Evolutionary conservation across 1,140 invertebrate species (phyloP).

Genomic region (Melipona quadrifasciata): DNA sequence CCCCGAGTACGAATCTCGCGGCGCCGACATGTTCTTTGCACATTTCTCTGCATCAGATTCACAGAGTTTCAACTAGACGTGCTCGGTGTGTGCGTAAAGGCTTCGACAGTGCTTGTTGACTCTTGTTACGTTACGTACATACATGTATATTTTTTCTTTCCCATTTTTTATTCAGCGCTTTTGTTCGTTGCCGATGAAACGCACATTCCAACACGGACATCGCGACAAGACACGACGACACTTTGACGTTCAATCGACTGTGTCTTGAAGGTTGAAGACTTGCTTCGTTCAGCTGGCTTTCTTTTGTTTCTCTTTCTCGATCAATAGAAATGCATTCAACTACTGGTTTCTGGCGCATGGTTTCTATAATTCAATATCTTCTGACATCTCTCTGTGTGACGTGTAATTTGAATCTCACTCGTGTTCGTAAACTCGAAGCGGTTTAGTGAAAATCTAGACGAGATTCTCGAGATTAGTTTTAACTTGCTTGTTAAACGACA

Average conservation of each 20-base stretch:
- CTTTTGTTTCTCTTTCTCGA: neutral
- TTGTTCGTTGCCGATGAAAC: neutral
- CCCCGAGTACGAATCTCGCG: neutral
- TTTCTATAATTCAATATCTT: slow-evolving; percentile 12
- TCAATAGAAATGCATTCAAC: neutral
- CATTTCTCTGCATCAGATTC: slow-evolving; percentile 4
- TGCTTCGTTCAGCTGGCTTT: slow-evolving; percentile 9
- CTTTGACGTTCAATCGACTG: neutral
- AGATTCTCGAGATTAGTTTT: neutral
- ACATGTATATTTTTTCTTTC: neutral
- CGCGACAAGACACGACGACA: neutral
- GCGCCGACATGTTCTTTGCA: slow-evolving; percentile 26
- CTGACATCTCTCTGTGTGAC: neutral
- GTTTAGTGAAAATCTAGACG: neutral
- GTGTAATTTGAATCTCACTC: neutral
- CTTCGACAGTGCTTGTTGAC: slow-evolving; percentile 25
- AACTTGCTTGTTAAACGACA: neutral
- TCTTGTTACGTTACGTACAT: neutral
- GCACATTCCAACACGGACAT: neutral
- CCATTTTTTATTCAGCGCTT: neutral
- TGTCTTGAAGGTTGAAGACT: neutral
- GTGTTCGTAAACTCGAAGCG: neutral
- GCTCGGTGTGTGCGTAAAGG: neutral
- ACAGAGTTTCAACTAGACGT: too few species aligned
- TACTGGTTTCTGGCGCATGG: slow-evolving; percentile 24